These are phyloP conservation scores for Anagrus nilaparvatae DNA, from an alignment of 1,140 invertebrate species.

Conservation along the genomic window DNA sequence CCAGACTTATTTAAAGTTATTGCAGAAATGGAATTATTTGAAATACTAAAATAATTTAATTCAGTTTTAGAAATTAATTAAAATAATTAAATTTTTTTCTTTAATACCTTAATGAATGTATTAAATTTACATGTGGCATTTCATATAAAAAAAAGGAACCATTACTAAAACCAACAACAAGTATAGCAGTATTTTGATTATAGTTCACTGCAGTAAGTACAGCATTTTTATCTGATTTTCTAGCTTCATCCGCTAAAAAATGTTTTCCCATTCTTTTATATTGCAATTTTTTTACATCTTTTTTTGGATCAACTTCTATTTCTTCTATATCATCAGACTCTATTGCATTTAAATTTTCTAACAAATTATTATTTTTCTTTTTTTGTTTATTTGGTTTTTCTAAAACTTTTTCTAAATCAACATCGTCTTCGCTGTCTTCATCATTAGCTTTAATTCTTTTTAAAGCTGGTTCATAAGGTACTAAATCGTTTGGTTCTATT, in stretches of 20 bases:
- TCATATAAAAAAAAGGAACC: conserved; percentile 86
- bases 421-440: conserved; percentile 39
- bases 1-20: conserved; percentile 76
- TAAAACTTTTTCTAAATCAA: conserved; percentile 34
- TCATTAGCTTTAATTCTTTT: conserved; percentile 41
- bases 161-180: conserved; percentile 62
- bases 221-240: conserved; percentile 49
- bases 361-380: conserved; percentile 4
- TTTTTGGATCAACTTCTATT: conserved; percentile 9
- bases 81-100: conserved; percentile 10
- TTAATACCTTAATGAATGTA: conserved; percentile 71
- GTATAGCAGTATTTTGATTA: conserved; percentile 64
- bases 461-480: conserved; percentile 38
- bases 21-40: conserved; percentile 68
- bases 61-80: conserved; percentile 1
- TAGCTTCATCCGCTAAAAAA: conserved; percentile 60
- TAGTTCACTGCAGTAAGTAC: conserved; percentile 68
- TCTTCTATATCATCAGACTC: neutral
- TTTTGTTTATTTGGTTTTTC: conserved; percentile 29
- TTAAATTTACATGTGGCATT: conserved; percentile 82
- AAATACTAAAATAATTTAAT: conserved; percentile 48
- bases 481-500: conserved; percentile 56
- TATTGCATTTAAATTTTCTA: neutral
- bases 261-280: conserved; percentile 61
- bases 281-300: conserved; percentile 44